These are phyloP conservation scores for Catostomus latipinnis DNA, from an alignment of 2,797 vertebrate genomes.

Conservation along the genomic window DNA sequence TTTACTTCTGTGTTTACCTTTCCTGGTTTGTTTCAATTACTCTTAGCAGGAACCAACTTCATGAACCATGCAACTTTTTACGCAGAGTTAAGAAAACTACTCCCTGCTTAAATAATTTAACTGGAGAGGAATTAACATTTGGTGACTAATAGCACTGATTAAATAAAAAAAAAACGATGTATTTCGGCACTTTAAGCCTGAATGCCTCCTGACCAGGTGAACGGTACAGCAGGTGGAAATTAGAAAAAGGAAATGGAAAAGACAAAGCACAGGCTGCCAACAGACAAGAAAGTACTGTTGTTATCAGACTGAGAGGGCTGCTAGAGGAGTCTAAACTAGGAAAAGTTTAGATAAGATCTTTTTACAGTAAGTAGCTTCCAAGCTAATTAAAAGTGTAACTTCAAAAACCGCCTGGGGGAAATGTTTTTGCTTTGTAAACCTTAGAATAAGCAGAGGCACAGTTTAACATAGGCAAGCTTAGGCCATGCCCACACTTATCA, in stretches of 20 bases:
- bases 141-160: constrained; percentile 38
- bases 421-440: no score
- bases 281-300: background rate
- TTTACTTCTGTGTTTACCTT: constrained; percentile 53
- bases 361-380: background rate
- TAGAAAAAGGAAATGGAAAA: background rate
- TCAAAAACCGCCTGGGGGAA: no score
- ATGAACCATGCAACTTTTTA: constrained; percentile 40
- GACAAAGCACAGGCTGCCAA: constrained; percentile 4
- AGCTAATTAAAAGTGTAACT: background rate
- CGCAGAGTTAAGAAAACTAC: constrained; percentile 41
- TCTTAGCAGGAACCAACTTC: constrained; percentile 53
- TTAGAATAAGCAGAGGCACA: no score
- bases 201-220: background rate
- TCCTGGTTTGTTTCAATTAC: constrained; percentile 52
- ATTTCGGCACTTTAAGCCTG: constrained; percentile 17
- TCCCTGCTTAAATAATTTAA: constrained; percentile 21
- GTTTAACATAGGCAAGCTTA: no score
- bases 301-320: background rate
- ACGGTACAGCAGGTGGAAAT: background rate
- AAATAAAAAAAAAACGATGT: background rate
- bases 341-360: constrained; percentile 20
- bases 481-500: no score
- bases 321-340: constrained; percentile 7
- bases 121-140: constrained; percentile 21